A percentile compares a stretch with the other conserved stretches of the same genome.
Evolutionary conservation across 2,113 vertebrate genomes (phyloP).

Genomic region (Ifrita kowaldi): DNA sequence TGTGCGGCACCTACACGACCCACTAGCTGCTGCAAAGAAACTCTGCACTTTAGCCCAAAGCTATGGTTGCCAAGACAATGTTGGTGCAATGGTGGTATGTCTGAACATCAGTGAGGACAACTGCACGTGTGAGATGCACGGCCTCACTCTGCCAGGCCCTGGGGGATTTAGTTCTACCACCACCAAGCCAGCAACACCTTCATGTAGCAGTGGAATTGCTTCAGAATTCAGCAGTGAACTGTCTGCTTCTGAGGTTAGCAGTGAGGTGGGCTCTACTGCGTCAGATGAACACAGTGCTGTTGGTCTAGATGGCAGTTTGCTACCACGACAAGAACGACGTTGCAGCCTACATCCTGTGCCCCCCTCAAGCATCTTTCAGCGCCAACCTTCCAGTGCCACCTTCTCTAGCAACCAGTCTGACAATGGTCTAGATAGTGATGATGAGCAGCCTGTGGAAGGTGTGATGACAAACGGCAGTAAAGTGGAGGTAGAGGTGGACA

Average conservation of each 20-base stretch:
- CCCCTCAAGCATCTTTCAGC: conserved; percentile 81
- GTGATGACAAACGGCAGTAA: conserved; percentile 92
- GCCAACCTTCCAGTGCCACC: conserved; percentile 87
- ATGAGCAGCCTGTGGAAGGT: conserved; percentile 88
- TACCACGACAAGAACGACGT: conserved; percentile 81
- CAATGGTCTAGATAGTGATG: conserved; percentile 93
- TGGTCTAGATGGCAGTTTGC: conserved; percentile 66
- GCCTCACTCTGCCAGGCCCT: conserved; percentile 67
- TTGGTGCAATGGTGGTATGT: conserved; percentile 86
- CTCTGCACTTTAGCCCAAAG: conserved; percentile 93
- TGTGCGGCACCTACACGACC: conserved; percentile 83
- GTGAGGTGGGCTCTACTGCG: conserved; percentile 94
- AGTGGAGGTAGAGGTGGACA: conserved; percentile 95
- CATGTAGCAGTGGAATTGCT: conserved; percentile 86
- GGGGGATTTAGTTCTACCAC: conserved; percentile 67
- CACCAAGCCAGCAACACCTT: conserved; percentile 76
- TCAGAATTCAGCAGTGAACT: conserved; percentile 92
- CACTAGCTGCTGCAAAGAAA: conserved; percentile 88
- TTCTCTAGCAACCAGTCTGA: conserved; percentile 96
- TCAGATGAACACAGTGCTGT: conserved; percentile 86
- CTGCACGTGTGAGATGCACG: conserved; percentile 86
- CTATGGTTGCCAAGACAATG: conserved; percentile 93
- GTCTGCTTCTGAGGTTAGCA: conserved; percentile 92
- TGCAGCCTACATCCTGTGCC: conserved; percentile 89
- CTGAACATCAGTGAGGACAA: conserved; percentile 85